Conservation (phyloP, 92 coral and sea anemone genomes). For the Paramuricea clavata region DNA sequence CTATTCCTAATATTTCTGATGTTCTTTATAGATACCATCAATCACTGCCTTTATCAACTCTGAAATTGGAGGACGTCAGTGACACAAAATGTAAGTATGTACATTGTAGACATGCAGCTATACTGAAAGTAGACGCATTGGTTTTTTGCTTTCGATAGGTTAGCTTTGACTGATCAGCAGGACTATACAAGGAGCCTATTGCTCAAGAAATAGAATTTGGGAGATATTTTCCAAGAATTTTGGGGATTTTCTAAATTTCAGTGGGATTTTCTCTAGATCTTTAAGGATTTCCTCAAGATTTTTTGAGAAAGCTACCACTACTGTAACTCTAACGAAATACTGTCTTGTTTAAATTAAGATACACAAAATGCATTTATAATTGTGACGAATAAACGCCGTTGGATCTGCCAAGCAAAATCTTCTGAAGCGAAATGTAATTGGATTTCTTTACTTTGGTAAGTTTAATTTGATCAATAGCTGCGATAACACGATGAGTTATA, state of each 20-base stretch:
- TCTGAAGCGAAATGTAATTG: constrained; percentile 85
- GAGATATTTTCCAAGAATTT: no score
- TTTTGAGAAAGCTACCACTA: neutral
- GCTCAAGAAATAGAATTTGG: no score
- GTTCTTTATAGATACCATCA: constrained; percentile 27
- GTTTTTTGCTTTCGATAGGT: no score
- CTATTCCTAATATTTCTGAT: neutral
- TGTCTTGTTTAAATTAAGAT: constrained; percentile 50
- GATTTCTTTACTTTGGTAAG: constrained; percentile 71
- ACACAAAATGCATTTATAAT: constrained; percentile 80
- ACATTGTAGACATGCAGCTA: no score
- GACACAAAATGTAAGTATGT: constrained; percentile 90
- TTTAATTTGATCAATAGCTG: no score
- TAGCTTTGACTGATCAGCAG: no score
- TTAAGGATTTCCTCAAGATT: neutral
- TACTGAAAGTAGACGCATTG: no score
- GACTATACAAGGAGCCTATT: no score
- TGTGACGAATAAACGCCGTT: constrained; percentile 78
- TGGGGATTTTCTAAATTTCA: no score
- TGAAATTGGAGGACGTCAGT: constrained; percentile 75
- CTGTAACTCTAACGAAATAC: neutral
- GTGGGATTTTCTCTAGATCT: no score
- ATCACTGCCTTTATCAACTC: constrained; percentile 12
- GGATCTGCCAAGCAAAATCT: constrained; percentile 86
- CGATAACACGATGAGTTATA: no score